Conservation (phyloP, 1,140 invertebrate genomes). For the Meloidogyne hapla region DNA sequence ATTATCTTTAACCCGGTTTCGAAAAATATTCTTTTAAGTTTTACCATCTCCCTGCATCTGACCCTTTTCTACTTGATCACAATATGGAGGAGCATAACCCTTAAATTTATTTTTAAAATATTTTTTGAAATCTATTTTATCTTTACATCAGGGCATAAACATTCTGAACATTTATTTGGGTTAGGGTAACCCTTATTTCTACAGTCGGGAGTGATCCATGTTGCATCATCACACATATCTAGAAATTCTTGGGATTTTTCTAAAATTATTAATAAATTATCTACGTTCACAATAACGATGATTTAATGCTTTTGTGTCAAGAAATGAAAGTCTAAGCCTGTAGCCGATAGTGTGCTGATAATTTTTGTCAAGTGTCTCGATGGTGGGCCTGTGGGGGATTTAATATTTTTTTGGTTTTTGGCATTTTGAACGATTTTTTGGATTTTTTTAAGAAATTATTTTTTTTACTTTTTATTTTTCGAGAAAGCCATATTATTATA, state of each 20-base stretch:
- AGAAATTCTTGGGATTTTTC: background rate
- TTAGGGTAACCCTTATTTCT: constrained; percentile 22
- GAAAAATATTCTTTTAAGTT: background rate
- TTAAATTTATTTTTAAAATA: background rate
- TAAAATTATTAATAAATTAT: background rate
- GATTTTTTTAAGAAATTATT: background rate
- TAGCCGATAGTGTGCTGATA: constrained; percentile 27
- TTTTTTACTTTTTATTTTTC: constrained; percentile 12
- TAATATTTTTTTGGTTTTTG: background rate
- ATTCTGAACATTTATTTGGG: constrained; percentile 24
- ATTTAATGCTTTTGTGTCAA: constrained; percentile 24
- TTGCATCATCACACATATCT: constrained; percentile 21
- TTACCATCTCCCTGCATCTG: background rate
- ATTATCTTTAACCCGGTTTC: too few relatives aligned
- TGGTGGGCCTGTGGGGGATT: background rate
- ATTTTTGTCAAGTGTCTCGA: constrained; percentile 27
- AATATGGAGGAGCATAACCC: constrained; percentile 10
- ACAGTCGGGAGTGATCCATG: constrained; percentile 24
- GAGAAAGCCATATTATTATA: constrained; percentile 4
- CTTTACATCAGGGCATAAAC: constrained; percentile 3
- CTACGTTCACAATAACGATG: constrained; percentile 30
- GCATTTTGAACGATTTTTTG: too few relatives aligned
- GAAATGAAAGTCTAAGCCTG: constrained; percentile 16
- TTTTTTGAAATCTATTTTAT: background rate
- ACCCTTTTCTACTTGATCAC: constrained; percentile 13